Conservation (phyloP, 2,797 vertebrate species). For the Spizella passerina region DNA sequence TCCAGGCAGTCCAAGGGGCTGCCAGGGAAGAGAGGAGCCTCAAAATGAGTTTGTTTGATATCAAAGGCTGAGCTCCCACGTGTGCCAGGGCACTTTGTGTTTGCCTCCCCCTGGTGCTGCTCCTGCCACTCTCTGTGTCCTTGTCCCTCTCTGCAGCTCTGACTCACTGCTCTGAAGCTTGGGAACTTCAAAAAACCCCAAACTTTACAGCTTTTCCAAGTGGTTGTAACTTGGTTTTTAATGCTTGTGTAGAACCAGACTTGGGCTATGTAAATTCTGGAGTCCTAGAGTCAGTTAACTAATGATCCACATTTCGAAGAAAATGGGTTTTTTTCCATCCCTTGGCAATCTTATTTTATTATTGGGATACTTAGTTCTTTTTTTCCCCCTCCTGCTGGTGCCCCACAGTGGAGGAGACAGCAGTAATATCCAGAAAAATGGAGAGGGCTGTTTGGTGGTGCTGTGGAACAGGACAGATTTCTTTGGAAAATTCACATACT, state of each 20-base stretch:
- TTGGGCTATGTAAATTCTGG: neutral
- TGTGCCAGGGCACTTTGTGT: neutral
- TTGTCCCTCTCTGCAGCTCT: neutral
- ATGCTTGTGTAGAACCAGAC: neutral
- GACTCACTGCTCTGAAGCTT: neutral
- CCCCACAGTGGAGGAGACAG: neutral
- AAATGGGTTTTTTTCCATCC: neutral
- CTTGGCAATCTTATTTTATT: neutral
- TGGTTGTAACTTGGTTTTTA: neutral
- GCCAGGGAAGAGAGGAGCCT: neutral
- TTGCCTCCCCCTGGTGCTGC: neutral
- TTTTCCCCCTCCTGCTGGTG: neutral
- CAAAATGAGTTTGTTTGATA: fast-evolving
- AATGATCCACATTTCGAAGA: neutral
- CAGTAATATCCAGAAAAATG: neutral
- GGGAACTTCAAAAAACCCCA: neutral
- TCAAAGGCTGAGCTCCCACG: neutral
- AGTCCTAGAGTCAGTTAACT: neutral
- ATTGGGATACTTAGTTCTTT: neutral
- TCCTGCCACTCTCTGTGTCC: neutral
- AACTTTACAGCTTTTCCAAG: neutral
- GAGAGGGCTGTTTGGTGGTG: neutral
- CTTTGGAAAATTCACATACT: neutral
- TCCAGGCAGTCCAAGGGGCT: neutral
- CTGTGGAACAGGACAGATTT: neutral